A percentile compares a stretch with the other conserved stretches of the same genome.
phyloP scores from a whole-genome alignment of 1,140 invertebrate genomes.

The Papilio glaucus region DNA sequence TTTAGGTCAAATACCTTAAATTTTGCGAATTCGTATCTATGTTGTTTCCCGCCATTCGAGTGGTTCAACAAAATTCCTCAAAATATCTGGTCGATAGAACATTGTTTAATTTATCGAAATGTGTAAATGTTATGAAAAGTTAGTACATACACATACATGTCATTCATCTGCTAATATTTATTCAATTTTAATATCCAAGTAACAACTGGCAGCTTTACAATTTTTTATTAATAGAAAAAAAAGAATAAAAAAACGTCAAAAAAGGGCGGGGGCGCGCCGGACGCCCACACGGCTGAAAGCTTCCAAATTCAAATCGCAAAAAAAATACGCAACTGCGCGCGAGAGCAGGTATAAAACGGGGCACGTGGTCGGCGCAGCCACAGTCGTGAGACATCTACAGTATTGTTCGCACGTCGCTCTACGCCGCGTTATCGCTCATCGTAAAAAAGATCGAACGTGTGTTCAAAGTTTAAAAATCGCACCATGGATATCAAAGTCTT shows the following conservation, averaged over 20 bases:
- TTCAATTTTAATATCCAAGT: conserved; percentile 41
- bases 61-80: too few species aligned
- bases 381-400: conserved; percentile 67
- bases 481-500: conserved; percentile 66
- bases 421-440: conserved; percentile 59
- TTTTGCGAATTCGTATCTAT: too few species aligned
- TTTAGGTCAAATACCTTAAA: too few species aligned
- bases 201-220: conserved; percentile 58
- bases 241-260: conserved; percentile 53
- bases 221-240: conserved; percentile 60
- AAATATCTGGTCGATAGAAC: too few species aligned
- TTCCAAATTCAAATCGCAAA: conserved; percentile 81
- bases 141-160: background rate
- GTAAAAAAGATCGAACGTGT: conserved; percentile 77
- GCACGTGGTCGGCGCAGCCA: conserved; percentile 72
- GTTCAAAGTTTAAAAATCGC: conserved; percentile 58
- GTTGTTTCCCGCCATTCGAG: too few species aligned
- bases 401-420: conserved; percentile 62
- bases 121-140: background rate
- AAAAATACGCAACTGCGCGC: conserved; percentile 75
- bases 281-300: conserved; percentile 78
- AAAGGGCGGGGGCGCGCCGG: conserved; percentile 71
- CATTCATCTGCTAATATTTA: conserved; percentile 14
- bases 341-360: conserved; percentile 71
- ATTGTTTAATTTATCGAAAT: too few species aligned